Conservation (phyloP, 37 sponge, comb jelly and placozoan genomes). For the Cliona cf. orientalis region DNA sequence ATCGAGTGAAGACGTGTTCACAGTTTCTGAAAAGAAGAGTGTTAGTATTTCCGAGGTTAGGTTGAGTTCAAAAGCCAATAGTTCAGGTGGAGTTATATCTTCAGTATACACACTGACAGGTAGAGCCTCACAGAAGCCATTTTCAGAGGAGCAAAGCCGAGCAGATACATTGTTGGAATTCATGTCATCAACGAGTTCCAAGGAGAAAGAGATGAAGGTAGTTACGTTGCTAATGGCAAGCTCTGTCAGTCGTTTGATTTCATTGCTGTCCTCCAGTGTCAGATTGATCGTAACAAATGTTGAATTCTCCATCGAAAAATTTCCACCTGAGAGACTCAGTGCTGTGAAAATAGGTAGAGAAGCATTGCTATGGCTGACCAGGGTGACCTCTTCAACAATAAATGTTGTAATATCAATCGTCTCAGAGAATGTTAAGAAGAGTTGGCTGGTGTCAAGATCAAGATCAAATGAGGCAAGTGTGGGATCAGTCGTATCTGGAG, state of each 20-base stretch:
- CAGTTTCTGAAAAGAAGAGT: conserved; percentile 84
- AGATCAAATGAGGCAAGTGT: conserved; percentile 62
- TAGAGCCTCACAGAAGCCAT: conserved; percentile 18
- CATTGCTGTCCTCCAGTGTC: conserved; percentile 69
- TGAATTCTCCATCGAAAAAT: conserved; percentile 67
- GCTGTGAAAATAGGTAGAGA: background rate
- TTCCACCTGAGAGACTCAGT: conserved; percentile 59
- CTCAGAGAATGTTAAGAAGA: conserved; percentile 75
- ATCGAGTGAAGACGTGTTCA: conserved; percentile 72
- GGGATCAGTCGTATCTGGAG: conserved; percentile 77
- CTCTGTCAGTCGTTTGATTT: conserved; percentile 59
- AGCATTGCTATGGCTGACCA: conserved; percentile 17
- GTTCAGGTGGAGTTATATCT: conserved; percentile 66
- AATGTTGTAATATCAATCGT: conserved; percentile 60
- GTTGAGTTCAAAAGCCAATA: conserved; percentile 63
- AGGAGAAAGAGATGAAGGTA: conserved; percentile 71
- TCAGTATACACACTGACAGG: conserved; percentile 56
- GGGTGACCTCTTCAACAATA: conserved; percentile 27
- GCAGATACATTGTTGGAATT: conserved; percentile 65
- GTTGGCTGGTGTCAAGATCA: conserved; percentile 46
- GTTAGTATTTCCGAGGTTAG: conserved; percentile 66
- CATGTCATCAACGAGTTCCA: conserved; percentile 71
- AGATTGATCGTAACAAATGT: conserved; percentile 73
- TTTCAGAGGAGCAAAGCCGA: background rate
- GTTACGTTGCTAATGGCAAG: conserved; percentile 45